Conservation (phyloP, 2,113 vertebrate genomes). For the Phoenicopterus ruber region DNA sequence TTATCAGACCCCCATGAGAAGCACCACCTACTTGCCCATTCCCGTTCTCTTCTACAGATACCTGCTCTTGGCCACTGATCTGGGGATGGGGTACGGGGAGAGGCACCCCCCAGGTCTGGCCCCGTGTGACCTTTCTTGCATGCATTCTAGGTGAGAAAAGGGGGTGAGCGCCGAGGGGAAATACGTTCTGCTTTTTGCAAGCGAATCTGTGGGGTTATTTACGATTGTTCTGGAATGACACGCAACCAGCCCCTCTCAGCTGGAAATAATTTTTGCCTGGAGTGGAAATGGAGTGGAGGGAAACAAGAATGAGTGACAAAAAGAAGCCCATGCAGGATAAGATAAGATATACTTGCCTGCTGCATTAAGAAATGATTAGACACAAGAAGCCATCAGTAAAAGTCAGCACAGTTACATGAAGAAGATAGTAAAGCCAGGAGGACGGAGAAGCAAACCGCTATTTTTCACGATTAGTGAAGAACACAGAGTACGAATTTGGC, state of each 20-base stretch:
- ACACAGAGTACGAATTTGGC: neutral
- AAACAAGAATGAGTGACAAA: neutral
- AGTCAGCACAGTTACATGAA: neutral
- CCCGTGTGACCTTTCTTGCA: neutral
- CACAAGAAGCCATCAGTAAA: neutral
- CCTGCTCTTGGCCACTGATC: neutral
- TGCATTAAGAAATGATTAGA: constrained; percentile 24
- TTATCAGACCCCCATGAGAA: neutral
- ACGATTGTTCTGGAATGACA: neutral
- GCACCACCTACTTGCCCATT: neutral
- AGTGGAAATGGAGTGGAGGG: neutral
- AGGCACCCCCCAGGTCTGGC: neutral
- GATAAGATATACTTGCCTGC: neutral
- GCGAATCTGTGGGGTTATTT: neutral
- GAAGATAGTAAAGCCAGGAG: neutral
- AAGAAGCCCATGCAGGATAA: neutral
- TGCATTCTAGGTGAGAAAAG: neutral
- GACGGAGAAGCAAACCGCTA: neutral
- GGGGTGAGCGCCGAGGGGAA: neutral
- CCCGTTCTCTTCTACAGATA: neutral
- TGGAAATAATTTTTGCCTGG: constrained; percentile 48
- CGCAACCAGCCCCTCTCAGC: neutral
- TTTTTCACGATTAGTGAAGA: neutral
- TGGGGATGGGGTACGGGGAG: neutral
- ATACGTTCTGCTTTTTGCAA: neutral